These are phyloP conservation scores for Oryzias dopingdopingensis DNA, from an alignment of 2,797 vertebrate genomes.

Conservation along the genomic window DNA sequence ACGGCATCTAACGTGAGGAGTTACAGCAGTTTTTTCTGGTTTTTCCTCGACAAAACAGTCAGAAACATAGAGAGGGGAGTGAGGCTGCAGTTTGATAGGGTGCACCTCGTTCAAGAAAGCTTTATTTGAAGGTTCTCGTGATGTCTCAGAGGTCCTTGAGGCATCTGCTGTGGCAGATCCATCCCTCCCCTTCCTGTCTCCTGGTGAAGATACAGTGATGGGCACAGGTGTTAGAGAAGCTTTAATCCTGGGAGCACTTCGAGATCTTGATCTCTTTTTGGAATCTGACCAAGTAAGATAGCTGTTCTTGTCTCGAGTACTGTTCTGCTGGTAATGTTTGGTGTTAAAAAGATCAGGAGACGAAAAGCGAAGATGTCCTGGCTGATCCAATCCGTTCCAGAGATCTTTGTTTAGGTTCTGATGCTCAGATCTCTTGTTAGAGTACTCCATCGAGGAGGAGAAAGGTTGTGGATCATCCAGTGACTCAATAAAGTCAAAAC, in stretches of 20 bases:
- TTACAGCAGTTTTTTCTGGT: constrained; percentile 70
- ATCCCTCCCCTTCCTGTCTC: constrained; percentile 78
- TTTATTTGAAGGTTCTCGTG: constrained; percentile 75
- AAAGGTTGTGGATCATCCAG: constrained; percentile 84
- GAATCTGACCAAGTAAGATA: constrained; percentile 76
- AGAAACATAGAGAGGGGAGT: constrained; percentile 86
- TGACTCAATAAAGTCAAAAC: constrained; percentile 94
- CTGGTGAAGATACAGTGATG: constrained; percentile 77
- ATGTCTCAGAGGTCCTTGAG: constrained; percentile 71
- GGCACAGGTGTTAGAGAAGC: constrained; percentile 83
- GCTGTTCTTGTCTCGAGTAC: constrained; percentile 65
- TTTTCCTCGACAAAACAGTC: constrained; percentile 82
- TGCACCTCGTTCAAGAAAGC: constrained; percentile 92
- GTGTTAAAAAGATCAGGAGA: constrained; percentile 76
- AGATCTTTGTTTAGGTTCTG: constrained; percentile 76
- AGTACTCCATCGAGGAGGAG: constrained; percentile 75
- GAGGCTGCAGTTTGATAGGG: constrained; percentile 93
- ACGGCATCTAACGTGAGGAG: constrained; percentile 90
- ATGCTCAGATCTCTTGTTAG: constrained; percentile 70
- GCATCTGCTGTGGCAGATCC: constrained; percentile 66
- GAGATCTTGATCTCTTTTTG: constrained; percentile 86
- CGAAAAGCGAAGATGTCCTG: constrained; percentile 77
- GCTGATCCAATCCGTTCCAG: constrained; percentile 77
- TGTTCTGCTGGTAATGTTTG: constrained; percentile 71
- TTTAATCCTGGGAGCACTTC: constrained; percentile 85